Evolutionary conservation across 2,888 invertebrate genomes (phyloP), one percentile per base, ranked within the genome.

Genomic region (Latheticus oryzae): DNA sequence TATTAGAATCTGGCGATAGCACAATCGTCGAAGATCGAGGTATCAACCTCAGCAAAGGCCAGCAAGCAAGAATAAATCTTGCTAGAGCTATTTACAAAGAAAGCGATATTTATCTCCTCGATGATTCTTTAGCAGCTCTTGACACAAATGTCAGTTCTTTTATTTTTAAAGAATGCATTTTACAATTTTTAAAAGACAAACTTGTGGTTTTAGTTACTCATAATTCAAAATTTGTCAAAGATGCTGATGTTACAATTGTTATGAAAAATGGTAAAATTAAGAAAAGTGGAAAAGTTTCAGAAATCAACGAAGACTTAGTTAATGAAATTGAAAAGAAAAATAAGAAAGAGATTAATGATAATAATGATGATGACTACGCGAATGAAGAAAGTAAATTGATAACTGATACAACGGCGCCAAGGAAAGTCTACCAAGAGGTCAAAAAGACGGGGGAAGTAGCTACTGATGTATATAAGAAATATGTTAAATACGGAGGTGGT

Each of bases 1-100:
- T 71, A 4, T 62, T 74, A n/a, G 69, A 70, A 26, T 82, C 86
- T 59, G 89, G 90, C n/a, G 93, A 93, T 72, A 78, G 84, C 65
- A 91, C 91, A 0, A 76, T 90, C 47, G 88, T 93, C 1, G 92
- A 92, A 2, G 93, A 94, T 69, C 82, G 89, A 38, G 93, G 93
- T 3, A 84, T 88, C 0, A 87, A 88, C 15, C 78, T 94, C 7
- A 91, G 91, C 24, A 92, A 92, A n/a, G 93, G 93, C 5, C 93
- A 93, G 78, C 86, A 87, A 74, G 91, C 92, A 3, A 62, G 93
- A 61, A 85, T 94, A 17, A 90, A 89, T 75, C 79, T 94, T 37
- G 91, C 90, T 0, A 81, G 91, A 70, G 86, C 89, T 1, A 78
- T 91, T 33, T 92, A 91, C 71, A 85, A 84, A 66, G 84, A 89